These are phyloP conservation scores for Epinotia ramella DNA, from an alignment of 2,888 invertebrate species.

Conservation along the genomic window DNA sequence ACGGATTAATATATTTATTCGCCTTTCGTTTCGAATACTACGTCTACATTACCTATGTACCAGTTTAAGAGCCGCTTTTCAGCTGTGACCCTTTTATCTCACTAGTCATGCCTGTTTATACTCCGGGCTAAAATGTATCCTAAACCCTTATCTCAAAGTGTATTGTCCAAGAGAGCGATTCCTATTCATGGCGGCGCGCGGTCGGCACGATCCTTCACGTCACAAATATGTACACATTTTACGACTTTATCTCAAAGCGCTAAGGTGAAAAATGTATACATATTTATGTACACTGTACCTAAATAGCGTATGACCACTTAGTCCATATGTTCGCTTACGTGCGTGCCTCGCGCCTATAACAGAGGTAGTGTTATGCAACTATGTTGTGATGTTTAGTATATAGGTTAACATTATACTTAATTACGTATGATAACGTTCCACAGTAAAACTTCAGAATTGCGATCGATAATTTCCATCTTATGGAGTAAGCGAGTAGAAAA, in stretches of 20 bases:
- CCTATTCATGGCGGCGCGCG: conserved; percentile 15
- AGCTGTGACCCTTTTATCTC: not conserved
- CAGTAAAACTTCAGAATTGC: not conserved
- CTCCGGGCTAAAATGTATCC: not conserved
- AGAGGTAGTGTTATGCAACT: conserved; percentile 2
- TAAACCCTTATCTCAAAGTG: conserved; percentile 15
- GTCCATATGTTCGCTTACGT: conserved; percentile 1
- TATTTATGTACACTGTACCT: too few species aligned
- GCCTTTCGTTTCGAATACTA: too few species aligned
- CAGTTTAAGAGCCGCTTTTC: not conserved
- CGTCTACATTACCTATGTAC: not conserved
- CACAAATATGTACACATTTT: not conserved
- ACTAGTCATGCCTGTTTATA: not conserved
- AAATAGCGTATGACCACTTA: conserved; percentile 8
- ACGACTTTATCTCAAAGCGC: not conserved
- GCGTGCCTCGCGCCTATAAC: conserved; percentile 10
- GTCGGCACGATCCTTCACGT: not conserved
- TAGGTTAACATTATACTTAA: not conserved
- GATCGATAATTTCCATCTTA: not conserved
- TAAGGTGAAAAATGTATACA: not conserved
- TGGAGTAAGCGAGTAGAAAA: not conserved
- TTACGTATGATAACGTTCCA: not conserved
- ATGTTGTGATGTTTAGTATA: not conserved
- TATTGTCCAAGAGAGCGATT: conserved; percentile 21
- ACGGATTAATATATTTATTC: too few species aligned